Base-by-base conservation (phyloP, 2,797 vertebrate species). In the Scolopax bukidnonensis region DNA sequence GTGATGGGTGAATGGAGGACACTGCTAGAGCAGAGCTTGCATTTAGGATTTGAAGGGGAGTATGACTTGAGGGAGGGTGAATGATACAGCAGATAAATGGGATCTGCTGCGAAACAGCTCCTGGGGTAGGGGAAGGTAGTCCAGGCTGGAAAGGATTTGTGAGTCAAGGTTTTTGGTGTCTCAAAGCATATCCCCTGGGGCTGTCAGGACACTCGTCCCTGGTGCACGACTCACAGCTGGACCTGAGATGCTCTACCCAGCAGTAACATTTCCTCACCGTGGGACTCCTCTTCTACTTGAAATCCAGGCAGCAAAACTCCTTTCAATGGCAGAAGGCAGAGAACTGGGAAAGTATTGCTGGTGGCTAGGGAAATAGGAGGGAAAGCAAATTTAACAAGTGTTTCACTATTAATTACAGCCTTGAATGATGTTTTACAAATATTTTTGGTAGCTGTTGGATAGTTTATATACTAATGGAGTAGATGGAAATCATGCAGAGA, bases 371-470 rank as follows among this genome's bases (percentile, higher is more conserved):
- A 82, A 85, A 47, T 25, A 47, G 41, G 64, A 84, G 53, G 69
- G 65, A 89, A 92, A 87, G 8, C 41, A 84, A 65, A 43, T 93
- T 89, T 43, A 92, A 33, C 25, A 53, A 87, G 59, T 40, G 24
- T 89, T 80, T 70, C 13, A 3, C 51, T 83, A 73, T 79, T 84
- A 82, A 90, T 87, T 95, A 60, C 51, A 77, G 40, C 67, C 68
- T 80, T 70, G 53, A 93, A 45, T 56, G 30, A 43, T 73, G n/a
- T 92, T 95, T 92, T 64, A 7, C 63, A 96, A 93, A 74, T 85
- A 36, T 85, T 92, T 89, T 74, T 92, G 47, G 68, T 92, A 74
- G 40, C 56, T 78, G 53, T 57, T 71, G 45, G 10, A 36, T 89
- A 71, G 69, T 83, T 94, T 64, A 45, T 86, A 20, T 81, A 65